phyloP scores from a whole-genome alignment of 2,113 vertebrate genomes.

The Melanerpes aurifrons region DNA sequence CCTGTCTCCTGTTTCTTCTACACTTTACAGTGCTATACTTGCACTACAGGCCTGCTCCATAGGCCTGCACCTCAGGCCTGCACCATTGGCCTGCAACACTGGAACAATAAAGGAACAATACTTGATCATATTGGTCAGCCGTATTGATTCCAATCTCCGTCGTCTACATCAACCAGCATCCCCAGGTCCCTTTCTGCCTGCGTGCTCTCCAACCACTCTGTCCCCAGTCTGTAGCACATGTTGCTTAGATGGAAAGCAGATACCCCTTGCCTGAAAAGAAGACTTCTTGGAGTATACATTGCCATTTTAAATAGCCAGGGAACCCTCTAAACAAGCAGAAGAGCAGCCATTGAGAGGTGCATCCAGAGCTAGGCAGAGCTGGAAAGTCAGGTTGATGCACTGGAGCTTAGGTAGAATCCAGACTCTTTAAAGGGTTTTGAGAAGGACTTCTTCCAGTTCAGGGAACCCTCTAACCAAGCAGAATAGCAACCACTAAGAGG shows the following conservation, averaged over 20 bases:
- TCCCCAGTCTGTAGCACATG: too few species aligned
- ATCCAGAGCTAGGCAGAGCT: not conserved
- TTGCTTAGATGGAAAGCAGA: not conserved
- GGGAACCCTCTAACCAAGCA: not conserved
- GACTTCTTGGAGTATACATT: not conserved
- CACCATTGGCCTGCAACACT: too few species aligned
- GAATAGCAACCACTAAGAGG: not conserved
- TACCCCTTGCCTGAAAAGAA: not conserved
- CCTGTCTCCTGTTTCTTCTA: too few species aligned
- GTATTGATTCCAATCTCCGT: too few species aligned
- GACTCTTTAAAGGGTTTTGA: not conserved
- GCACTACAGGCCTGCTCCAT: too few species aligned
- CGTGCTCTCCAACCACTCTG: too few species aligned
- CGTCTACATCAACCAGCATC: too few species aligned
- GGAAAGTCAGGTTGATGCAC: rapidly evolving
- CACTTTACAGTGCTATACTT: too few species aligned
- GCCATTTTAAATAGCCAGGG: not conserved
- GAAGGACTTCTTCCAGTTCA: not conserved
- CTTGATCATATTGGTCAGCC: too few species aligned
- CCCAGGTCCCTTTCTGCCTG: too few species aligned
- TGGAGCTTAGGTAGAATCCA: not conserved
- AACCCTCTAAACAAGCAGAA: not conserved
- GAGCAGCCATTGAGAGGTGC: not conserved
- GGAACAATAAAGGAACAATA: too few species aligned
- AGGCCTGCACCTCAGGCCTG: too few species aligned